Percentiles rank a stretch among this genome's conserved stretches.
phyloP scores from a whole-genome alignment of 2,888 invertebrate species.

The Azorinus chamasolen region DNA sequence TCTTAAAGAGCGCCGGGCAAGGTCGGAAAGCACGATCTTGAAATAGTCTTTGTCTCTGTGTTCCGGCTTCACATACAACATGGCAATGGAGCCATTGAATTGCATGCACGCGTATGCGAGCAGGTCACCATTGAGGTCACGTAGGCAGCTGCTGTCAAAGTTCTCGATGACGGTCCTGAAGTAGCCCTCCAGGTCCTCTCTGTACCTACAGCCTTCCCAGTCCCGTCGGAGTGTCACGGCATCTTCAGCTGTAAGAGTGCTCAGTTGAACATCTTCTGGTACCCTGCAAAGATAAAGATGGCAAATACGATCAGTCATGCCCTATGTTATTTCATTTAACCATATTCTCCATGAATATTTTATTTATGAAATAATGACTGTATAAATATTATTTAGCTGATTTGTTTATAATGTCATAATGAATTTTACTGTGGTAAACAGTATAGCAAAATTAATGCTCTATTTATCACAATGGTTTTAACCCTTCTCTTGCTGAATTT shows the following conservation, averaged over 20 bases:
- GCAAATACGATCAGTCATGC: too few species aligned
- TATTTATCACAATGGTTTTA: too few species aligned
- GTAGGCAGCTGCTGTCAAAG: constrained; percentile 79
- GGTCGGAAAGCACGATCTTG: constrained; percentile 75
- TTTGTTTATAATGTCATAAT: too few species aligned
- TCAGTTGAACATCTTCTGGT: constrained; percentile 73
- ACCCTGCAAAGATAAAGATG: constrained; percentile 70
- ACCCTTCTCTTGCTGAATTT: too few species aligned
- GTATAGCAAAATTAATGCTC: too few species aligned
- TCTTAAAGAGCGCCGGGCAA: constrained; percentile 72
- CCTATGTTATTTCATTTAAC: too few species aligned
- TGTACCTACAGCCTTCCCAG: constrained; percentile 73
- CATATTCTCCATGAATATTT: neutral
- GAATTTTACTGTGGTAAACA: too few species aligned
- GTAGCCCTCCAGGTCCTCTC: constrained; percentile 75
- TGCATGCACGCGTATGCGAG: constrained; percentile 82
- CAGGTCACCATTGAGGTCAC: constrained; percentile 70
- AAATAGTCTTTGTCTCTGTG: constrained; percentile 75
- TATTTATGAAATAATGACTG: neutral
- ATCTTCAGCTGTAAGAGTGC: constrained; percentile 71
- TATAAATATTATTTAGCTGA: too few species aligned
- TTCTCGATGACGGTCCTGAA: constrained; percentile 76
- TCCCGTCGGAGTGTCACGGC: constrained; percentile 67
- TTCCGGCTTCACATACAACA: constrained; percentile 78
- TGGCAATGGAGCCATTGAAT: constrained; percentile 81